Percentiles rank a stretch among this genome's conserved stretches.
These are phyloP conservation scores for Potamilus streckersoni DNA, from an alignment of 1,140 invertebrate species.

Conservation along the genomic window DNA sequence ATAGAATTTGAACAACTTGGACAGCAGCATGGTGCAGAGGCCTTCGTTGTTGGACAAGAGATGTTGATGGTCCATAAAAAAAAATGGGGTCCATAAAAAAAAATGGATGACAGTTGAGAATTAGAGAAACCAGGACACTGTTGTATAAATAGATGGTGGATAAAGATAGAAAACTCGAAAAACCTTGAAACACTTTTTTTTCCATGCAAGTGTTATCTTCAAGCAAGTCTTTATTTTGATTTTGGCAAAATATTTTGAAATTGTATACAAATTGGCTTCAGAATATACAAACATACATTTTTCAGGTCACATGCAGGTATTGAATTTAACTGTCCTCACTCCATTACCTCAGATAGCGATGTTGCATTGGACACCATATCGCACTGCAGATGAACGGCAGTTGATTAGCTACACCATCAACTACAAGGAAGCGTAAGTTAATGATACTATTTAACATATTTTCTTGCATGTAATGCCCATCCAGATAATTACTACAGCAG, in stretches of 20 bases:
- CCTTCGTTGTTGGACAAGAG: too few relatives aligned
- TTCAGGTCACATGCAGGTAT: conserved; percentile 43
- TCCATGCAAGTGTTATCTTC: not conserved
- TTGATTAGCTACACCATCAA: conserved; percentile 87
- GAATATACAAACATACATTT: not conserved
- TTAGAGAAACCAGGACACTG: too few relatives aligned
- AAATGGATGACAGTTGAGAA: too few relatives aligned
- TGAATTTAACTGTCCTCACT: conserved; percentile 35
- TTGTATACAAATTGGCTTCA: not conserved
- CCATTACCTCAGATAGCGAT: conserved; percentile 61
- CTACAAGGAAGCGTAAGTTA: conserved; percentile 76
- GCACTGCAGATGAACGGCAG: conserved; percentile 75
- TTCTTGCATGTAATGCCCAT: not conserved
- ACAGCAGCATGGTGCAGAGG: too few relatives aligned
- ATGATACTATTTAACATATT: not conserved
- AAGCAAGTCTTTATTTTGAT: conserved; percentile 2
- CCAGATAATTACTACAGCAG: not conserved
- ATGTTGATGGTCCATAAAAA: too few relatives aligned
- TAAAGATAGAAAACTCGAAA: too few relatives aligned
- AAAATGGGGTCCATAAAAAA: too few relatives aligned
- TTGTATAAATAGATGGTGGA: too few relatives aligned
- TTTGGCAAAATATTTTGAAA: not conserved
- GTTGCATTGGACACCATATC: conserved; percentile 78
- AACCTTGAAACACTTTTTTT: too few relatives aligned
- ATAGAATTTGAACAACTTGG: too few relatives aligned